Percentiles rank a stretch among this genome's conserved stretches.
Evolutionary conservation across 1,140 invertebrate species (phyloP).

Genomic region (Drosophila biarmipes): DNA sequence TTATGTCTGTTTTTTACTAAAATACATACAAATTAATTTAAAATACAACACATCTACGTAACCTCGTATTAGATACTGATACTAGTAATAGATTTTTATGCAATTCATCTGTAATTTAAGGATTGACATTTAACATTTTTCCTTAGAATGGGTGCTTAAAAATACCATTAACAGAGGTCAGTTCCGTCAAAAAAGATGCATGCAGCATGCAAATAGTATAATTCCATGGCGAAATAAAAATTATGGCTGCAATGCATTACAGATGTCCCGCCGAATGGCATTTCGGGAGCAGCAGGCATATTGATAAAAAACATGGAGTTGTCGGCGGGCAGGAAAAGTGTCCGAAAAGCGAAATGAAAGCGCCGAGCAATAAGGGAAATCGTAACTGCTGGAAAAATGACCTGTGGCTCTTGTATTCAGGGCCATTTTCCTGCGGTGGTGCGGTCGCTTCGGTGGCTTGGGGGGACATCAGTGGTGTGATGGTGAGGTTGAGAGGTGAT

Average conservation of each 20-base stretch:
- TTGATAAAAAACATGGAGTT: constrained; percentile 44
- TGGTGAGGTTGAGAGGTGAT: constrained; percentile 22
- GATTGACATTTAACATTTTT: background rate
- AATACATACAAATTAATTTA: too few relatives aligned
- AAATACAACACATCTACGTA: too few relatives aligned
- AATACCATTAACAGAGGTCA: constrained; percentile 1
- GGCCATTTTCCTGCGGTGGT: constrained; percentile 21
- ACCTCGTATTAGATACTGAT: too few relatives aligned
- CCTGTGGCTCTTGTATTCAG: constrained; percentile 22
- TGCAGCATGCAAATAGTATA: constrained; percentile 10
- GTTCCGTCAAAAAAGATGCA: background rate
- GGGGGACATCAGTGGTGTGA: background rate
- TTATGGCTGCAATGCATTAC: constrained; percentile 43
- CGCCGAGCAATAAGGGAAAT: constrained; percentile 68
- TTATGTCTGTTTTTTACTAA: too few relatives aligned
- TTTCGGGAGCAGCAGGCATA: background rate
- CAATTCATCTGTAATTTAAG: background rate
- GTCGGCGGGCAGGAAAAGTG: constrained; percentile 32
- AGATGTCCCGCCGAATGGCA: constrained; percentile 12
- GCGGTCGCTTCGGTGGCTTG: background rate
- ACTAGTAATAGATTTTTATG: too few relatives aligned
- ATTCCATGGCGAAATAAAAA: constrained; percentile 11
- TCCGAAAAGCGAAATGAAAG: constrained; percentile 49
- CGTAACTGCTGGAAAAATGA: constrained; percentile 69
- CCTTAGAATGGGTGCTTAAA: background rate